Evolutionary conservation across 2,797 vertebrate species (phyloP), one percentile per base, ranked within the genome.

Genomic region (Pantherophis vulpinus): DNA sequence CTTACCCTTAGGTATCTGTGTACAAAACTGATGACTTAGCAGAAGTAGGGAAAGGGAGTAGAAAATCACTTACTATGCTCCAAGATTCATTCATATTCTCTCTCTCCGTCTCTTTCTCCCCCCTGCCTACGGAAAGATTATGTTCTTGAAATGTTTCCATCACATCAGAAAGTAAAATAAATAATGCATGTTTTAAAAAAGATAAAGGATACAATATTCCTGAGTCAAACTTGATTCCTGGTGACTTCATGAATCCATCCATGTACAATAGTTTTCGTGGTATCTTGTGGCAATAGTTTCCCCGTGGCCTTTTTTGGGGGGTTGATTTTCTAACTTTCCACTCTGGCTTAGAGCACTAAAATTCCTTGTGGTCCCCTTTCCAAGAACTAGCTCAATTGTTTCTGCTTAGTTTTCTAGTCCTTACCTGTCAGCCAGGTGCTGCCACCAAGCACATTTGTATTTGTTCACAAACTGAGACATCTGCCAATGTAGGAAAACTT

Each of bases 41-140:
- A 11, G 37, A 83, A 83, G 20, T 51, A 5, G 14, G 18, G 55
- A 88, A 56, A n/a, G 29, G 74, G 42, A 47, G 4, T 25, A 83
- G 74, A 83, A 83, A 25, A 42, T 42, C 37, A 83, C 10, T 83
- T 83, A 47, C 20, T 83, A 12, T 47, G 74, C 20, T 83, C 37
- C 37, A 47, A 25, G 37, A 47, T 47, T 83, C 74, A 83, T 83
- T 83, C 74, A 25, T 83, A 83, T 83, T 47, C 74, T 23, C 18
- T 11, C 18, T 23, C 70, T 0, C 14, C 0, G 32, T 9, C 16
- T 3, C 70, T 0, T 18, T 0, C n/a, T 2, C 29, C 70, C 9
- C 3, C 7, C 32, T 0, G 1, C n/a, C n/a, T 12, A 63, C 6
- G 14, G 47, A 89, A 61, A 16, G 27, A 4, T 29, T 29, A 59